Conservation (phyloP, 2,888 invertebrate genomes). For the Muschampia plurimacula region DNA sequence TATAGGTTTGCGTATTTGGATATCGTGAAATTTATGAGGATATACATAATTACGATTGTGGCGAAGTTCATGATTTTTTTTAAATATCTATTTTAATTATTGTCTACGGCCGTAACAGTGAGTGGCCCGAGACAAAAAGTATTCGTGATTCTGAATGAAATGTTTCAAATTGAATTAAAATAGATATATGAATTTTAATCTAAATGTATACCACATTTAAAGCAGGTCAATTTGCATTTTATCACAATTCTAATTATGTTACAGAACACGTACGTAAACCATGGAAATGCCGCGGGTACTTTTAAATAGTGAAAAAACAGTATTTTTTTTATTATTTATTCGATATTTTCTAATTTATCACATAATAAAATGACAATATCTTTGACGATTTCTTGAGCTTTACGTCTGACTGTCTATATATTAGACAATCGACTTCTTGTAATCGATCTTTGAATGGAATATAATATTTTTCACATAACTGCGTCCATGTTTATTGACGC, state of each 20-base stretch:
- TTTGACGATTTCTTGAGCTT: background rate
- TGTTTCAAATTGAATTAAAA: background rate
- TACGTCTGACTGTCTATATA: background rate
- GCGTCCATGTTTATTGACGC: background rate
- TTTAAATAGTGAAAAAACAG: background rate
- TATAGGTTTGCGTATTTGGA: conserved; percentile 55
- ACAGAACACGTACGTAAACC: no score
- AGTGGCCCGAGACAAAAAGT: background rate
- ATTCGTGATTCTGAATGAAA: background rate
- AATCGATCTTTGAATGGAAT: background rate
- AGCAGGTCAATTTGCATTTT: no score
- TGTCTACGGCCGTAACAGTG: conserved; percentile 24
- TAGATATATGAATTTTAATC: no score
- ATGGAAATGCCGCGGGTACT: no score
- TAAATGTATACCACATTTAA: no score
- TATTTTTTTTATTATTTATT: background rate
- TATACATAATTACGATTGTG: conserved; percentile 45
- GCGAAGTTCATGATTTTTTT: conserved; percentile 45
- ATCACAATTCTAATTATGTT: no score
- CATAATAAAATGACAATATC: background rate
- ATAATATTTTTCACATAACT: no score
- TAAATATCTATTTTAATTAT: conserved; percentile 41
- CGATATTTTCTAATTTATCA: background rate
- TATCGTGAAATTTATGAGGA: conserved; percentile 42
- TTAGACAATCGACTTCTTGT: background rate